Conservation (phyloP, 2,888 invertebrate genomes). For the Oscheius onirici region DNA sequence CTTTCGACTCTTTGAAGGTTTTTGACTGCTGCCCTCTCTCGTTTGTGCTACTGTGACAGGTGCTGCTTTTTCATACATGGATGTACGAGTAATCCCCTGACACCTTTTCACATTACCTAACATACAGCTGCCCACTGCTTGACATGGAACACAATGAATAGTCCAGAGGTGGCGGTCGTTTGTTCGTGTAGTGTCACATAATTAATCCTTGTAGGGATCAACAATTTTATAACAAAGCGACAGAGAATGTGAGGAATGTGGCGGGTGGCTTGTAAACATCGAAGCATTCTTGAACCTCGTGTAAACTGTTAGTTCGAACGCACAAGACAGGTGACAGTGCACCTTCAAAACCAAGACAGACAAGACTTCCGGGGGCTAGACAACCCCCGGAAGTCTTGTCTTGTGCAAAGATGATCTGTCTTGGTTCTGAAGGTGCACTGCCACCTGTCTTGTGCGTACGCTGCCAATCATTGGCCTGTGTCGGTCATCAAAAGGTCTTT, state of each 20-base stretch:
- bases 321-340: slow-evolving; percentile 22
- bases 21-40: too few relatives aligned
- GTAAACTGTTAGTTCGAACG: not conserved
- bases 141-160: slow-evolving; percentile 25
- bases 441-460: slow-evolving; percentile 27
- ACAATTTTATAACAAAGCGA: slow-evolving; percentile 34
- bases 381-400: not conserved
- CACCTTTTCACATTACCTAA: slow-evolving; percentile 34
- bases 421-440: slow-evolving; percentile 23
- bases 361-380: not conserved
- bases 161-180: not conserved
- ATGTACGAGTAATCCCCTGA: slow-evolving; percentile 28
- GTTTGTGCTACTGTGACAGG: not conserved
- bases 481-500: slow-evolving; percentile 31
- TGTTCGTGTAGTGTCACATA: slow-evolving; percentile 29
- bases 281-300: slow-evolving; percentile 6
- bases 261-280: slow-evolving; percentile 26
- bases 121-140: slow-evolving; percentile 31
- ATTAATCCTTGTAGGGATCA: slow-evolving; percentile 31
- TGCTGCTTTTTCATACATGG: not conserved
- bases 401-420: slow-evolving; percentile 7
- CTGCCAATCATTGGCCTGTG: slow-evolving; percentile 31
- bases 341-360: slow-evolving; percentile 26
- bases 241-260: slow-evolving; percentile 31
- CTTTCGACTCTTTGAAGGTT: too few relatives aligned